Evolutionary conservation across 2,888 invertebrate species (phyloP), one percentile per base, ranked within the genome.

Genomic region (Heliconius ethilla): DNA sequence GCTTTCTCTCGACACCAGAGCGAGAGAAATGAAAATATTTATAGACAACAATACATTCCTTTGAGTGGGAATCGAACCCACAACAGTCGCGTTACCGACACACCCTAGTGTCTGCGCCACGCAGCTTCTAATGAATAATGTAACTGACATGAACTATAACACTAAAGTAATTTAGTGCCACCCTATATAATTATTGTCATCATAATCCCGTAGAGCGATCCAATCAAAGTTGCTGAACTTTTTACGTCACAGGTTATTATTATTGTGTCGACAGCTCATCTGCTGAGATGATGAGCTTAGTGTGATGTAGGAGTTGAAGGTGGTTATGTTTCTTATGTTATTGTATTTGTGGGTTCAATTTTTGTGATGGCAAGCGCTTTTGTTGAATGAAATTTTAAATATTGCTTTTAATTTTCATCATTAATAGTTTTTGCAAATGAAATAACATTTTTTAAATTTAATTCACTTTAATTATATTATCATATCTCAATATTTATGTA

Each of bases 161-260:
- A 62, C 70, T 77, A 67, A 51, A 59, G 63, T 75, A 75, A 74
- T 76, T 77, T 75, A 74, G 74, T 67, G 74, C 27, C 70, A 63
- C 70, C 77, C 79, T 66, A 77, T 70, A 77, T 74, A 77, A 77
- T 81, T 74, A 81, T 81, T 79, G 77, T 80, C 76, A 73, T 62
- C 66, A 77, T 77, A 80, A 80, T 79, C 81, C 78, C 51, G 72
- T 73, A 25, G 75, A 63, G 85, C 87, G 79, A 90, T 90, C 91
- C 86, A 90, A 91, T 91, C 91, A 89, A 91, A 91, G 84, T 91
- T 91, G 83, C 63, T 80, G 82, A 83, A 84, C 82, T 81, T 85
- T 86, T 86, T 86, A 84, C 82, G 85, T 85, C 83, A 82, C 78
- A 86, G 86, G 87, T 87, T 86, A 87, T 84, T 84, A 85, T 87